Evolutionary conservation across 2,113 vertebrate genomes (phyloP).

Genomic region (Pedionomus torquatus): DNA sequence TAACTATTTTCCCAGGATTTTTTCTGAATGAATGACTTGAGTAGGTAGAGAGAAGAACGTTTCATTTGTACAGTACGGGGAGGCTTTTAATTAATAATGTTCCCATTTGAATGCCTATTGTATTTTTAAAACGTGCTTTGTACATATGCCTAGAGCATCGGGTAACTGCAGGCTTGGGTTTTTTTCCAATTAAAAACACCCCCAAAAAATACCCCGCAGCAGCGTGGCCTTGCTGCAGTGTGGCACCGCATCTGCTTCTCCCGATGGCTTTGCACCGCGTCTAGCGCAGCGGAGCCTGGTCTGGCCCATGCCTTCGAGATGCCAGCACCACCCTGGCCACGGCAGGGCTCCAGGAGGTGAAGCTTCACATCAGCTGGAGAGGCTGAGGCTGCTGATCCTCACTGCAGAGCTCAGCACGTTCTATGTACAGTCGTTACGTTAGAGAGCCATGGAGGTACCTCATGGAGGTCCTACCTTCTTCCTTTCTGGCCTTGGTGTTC

Average conservation of each 20-base stretch:
- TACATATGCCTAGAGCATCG: neutral
- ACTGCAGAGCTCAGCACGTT: neutral
- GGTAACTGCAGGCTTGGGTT: neutral
- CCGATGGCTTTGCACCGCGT: neutral
- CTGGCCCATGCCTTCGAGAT: neutral
- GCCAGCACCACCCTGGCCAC: neutral
- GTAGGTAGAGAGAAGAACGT: constrained; percentile 65
- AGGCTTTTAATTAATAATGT: constrained; percentile 68
- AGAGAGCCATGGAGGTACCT: neutral
- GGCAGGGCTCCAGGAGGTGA: neutral
- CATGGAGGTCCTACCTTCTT: neutral
- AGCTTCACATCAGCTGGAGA: neutral
- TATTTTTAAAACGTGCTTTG: constrained; percentile 30
- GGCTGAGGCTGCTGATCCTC: neutral
- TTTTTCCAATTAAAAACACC: constrained; percentile 5
- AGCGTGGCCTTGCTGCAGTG: neutral
- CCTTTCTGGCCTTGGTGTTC: neutral
- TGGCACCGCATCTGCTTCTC: neutral
- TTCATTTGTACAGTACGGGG: constrained; percentile 53
- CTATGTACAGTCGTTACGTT: neutral
- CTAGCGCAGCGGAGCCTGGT: neutral
- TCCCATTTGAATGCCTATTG: constrained; percentile 54
- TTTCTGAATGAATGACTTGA: constrained; percentile 70
- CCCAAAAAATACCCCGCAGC: neutral
- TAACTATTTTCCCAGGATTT: constrained; percentile 71